phyloP scores from a whole-genome alignment of 2,888 invertebrate genomes.

The Phaonia tiefii region DNA sequence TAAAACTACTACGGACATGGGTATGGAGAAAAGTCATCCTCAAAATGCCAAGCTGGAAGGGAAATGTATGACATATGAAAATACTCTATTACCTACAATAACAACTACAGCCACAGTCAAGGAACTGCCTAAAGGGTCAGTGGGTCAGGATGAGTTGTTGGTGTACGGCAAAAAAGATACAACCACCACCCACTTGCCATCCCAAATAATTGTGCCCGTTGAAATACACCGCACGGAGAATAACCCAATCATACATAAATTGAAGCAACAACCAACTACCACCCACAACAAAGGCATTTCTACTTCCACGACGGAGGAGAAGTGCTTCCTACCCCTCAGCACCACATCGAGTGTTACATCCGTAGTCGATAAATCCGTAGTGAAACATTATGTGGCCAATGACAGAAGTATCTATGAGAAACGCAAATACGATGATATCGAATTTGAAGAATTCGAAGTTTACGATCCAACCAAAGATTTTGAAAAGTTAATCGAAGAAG shows the following conservation, averaged over 20 bases:
- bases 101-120: constrained; percentile 46
- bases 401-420: constrained; percentile 83
- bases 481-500: constrained; percentile 69
- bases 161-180: constrained; percentile 30
- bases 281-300: background rate
- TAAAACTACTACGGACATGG: constrained; percentile 24
- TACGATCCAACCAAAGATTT: constrained; percentile 81
- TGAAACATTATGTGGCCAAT: constrained; percentile 84
- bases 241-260: background rate
- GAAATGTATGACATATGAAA: constrained; percentile 56
- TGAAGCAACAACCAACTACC: constrained; percentile 17
- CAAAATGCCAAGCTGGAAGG: background rate
- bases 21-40: constrained; percentile 10
- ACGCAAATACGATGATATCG: constrained; percentile 90
- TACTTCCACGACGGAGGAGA: constrained; percentile 60
- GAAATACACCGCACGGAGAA: constrained; percentile 71
- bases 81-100: constrained; percentile 52
- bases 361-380: constrained; percentile 81
- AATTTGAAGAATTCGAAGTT: constrained; percentile 91
- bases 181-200: constrained; percentile 4
- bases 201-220: constrained; percentile 75
- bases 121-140: constrained; percentile 42
- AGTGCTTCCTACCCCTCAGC: constrained; percentile 68
- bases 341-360: constrained; percentile 73
- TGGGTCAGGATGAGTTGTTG: constrained; percentile 30